These are phyloP conservation scores for Eumerus sabulonum DNA, from an alignment of 2,888 invertebrate genomes.

Conservation along the genomic window DNA sequence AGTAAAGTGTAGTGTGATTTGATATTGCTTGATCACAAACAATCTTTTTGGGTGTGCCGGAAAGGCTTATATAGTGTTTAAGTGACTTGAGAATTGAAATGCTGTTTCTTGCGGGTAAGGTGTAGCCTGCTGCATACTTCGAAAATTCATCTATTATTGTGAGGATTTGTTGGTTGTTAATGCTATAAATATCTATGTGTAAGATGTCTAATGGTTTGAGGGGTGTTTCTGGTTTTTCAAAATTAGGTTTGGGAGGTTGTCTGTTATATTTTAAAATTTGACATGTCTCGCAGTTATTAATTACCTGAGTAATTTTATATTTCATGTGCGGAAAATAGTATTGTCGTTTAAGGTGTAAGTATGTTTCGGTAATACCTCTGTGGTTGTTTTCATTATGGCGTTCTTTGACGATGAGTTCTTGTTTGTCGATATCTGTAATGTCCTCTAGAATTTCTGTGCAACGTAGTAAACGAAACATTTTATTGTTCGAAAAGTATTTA, in stretches of 20 bases:
- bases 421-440: slow-evolving; percentile 29
- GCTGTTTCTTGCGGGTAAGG: slow-evolving; percentile 10
- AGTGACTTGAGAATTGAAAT: slow-evolving; percentile 13
- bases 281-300: slow-evolving; percentile 54
- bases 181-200: slow-evolving; percentile 14
- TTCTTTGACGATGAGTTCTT: slow-evolving; percentile 31
- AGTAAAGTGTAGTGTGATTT: neutral
- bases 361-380: slow-evolving; percentile 39
- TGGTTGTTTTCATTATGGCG: slow-evolving; percentile 38
- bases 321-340: slow-evolving; percentile 52
- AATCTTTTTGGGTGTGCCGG: neutral
- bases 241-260: slow-evolving; percentile 7
- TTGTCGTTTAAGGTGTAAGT: slow-evolving; percentile 35
- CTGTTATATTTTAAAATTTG: slow-evolving; percentile 22
- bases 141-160: slow-evolving; percentile 17
- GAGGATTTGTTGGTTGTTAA: slow-evolving; percentile 11
- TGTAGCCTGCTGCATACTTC: slow-evolving; percentile 14
- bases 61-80: slow-evolving; percentile 11
- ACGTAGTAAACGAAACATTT: slow-evolving; percentile 2
- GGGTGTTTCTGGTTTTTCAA: neutral
- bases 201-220: slow-evolving; percentile 17
- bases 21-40: slow-evolving; percentile 3
- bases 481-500: slow-evolving; percentile 7
- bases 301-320: slow-evolving; percentile 17
- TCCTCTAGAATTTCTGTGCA: slow-evolving; percentile 23